Conservation (phyloP, 2,797 vertebrate species). For the Lates japonicus region DNA sequence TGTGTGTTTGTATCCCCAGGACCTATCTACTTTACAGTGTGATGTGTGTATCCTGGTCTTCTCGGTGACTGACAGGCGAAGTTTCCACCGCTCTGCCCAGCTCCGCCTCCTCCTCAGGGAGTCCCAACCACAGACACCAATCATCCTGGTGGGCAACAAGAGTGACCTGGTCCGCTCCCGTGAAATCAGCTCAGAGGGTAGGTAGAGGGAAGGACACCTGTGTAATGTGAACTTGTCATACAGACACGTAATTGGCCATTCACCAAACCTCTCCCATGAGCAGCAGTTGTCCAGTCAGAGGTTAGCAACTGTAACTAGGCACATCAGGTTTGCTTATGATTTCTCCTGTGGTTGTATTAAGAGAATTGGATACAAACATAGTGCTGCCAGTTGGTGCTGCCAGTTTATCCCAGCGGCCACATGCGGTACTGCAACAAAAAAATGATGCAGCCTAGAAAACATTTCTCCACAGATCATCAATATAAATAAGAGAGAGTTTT, state of each 20-base stretch:
- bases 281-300: neutral
- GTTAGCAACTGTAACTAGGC: neutral
- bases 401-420: neutral
- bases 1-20: constrained; percentile 78
- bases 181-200: constrained; percentile 92
- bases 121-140: constrained; percentile 89
- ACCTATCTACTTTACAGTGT: constrained; percentile 89
- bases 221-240: constrained; percentile 2
- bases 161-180: constrained; percentile 93
- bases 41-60: constrained; percentile 94
- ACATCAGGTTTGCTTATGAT: neutral
- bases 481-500: too few relatives aligned
- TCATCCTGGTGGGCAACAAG: constrained; percentile 96
- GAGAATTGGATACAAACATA: neutral
- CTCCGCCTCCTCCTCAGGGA: constrained; percentile 90
- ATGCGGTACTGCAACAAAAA: neutral
- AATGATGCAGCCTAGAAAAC: neutral
- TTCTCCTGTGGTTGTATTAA: neutral
- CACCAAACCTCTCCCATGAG: neutral
- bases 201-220: constrained; percentile 28
- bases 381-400: neutral
- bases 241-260: neutral
- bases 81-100: constrained; percentile 91
- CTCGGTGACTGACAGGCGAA: constrained; percentile 93
- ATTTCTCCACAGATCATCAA: neutral